These are phyloP conservation scores for Triplophysa siluroides DNA, from an alignment of 2,113 vertebrate genomes.

Conservation along the genomic window DNA sequence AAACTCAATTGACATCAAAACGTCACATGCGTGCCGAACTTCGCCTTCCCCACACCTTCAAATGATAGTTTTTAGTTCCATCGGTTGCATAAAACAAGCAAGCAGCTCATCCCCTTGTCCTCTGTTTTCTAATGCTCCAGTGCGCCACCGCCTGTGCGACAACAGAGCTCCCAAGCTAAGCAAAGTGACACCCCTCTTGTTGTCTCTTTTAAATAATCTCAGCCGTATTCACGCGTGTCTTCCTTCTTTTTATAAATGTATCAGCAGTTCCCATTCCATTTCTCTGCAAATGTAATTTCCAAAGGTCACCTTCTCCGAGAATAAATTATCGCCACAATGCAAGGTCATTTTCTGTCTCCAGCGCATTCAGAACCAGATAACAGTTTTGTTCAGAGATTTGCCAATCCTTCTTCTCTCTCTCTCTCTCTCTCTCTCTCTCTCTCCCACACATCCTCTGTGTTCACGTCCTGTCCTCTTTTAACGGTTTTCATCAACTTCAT, in stretches of 20 bases:
- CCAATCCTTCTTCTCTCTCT: not conserved
- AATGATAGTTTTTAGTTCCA: constrained; percentile 25
- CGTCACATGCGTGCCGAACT: not conserved
- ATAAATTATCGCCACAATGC: constrained; percentile 60
- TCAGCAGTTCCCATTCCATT: constrained; percentile 42
- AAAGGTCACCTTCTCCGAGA: constrained; percentile 62
- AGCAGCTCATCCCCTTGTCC: not conserved
- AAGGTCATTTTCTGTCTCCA: constrained; percentile 50
- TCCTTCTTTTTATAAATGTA: constrained; percentile 42
- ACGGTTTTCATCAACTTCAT: not conserved
- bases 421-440: too few species aligned
- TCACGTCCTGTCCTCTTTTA: not conserved
- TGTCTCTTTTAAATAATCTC: constrained; percentile 40
- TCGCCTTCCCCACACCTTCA: not conserved
- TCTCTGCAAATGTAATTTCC: constrained; percentile 67
- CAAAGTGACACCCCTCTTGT: constrained; percentile 14
- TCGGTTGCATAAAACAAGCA: constrained; percentile 15
- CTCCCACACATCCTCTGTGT: too few species aligned
- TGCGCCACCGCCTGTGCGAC: constrained; percentile 14
- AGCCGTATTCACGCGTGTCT: constrained; percentile 35
- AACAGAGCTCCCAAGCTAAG: constrained; percentile 7
- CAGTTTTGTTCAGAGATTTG: constrained; percentile 60
- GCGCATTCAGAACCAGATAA: constrained; percentile 50
- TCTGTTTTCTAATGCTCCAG: constrained; percentile 29
- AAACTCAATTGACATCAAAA: not conserved